phyloP scores from a whole-genome alignment of 2,797 vertebrate genomes.

The Pseudochaenichthys georgianus region DNA sequence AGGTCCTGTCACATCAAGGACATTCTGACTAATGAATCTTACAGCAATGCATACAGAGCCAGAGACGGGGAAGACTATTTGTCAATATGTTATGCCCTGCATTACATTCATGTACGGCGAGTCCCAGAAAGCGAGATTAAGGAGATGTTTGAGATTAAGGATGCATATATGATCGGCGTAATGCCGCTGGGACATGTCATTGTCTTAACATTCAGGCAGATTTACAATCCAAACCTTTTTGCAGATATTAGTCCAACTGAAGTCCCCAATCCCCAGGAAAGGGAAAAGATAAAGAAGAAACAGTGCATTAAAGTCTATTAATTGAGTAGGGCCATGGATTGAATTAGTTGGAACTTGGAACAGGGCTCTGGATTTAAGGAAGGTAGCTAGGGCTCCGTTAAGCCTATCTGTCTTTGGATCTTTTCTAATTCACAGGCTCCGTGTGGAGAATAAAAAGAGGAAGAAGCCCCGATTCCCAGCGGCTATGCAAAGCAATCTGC shows the following conservation, averaged over 20 bases:
- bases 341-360: conserved; percentile 81
- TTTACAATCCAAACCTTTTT: conserved; percentile 72
- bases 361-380: conserved; percentile 77
- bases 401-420: conserved; percentile 84
- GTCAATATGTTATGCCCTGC: conserved; percentile 78
- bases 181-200: conserved; percentile 75
- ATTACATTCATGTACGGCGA: conserved; percentile 70
- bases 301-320: conserved; percentile 81
- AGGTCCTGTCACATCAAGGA: conserved; percentile 67
- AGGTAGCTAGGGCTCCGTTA: conserved; percentile 78
- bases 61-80: conserved; percentile 58
- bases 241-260: conserved; percentile 73
- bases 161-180: conserved; percentile 74
- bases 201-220: conserved; percentile 75
- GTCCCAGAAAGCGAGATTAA: conserved; percentile 70
- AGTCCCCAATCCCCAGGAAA: conserved; percentile 71
- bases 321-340: conserved; percentile 79
- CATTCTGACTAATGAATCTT: conserved; percentile 77
- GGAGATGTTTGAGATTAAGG: conserved; percentile 72
- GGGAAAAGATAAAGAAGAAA: conserved; percentile 80
- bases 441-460: conserved; percentile 77
- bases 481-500: conserved; percentile 85
- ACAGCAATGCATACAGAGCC: conserved; percentile 67
- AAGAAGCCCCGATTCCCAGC: conserved; percentile 79
- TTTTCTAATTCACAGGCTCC: conserved; percentile 81